Base-by-base conservation (phyloP, 2,113 vertebrate genomes). In the Platichthys flesus region DNA sequence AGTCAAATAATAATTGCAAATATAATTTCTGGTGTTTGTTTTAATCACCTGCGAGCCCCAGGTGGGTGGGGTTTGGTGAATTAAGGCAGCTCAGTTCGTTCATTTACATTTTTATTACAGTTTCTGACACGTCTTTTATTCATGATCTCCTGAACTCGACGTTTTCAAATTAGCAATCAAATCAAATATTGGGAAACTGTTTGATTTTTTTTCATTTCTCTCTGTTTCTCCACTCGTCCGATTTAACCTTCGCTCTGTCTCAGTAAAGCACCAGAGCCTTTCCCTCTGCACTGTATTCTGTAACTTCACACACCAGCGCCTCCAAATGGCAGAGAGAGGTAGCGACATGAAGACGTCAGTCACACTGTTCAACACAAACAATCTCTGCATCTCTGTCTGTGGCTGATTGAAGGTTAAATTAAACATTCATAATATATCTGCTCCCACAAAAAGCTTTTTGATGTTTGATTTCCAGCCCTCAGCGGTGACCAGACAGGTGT, bases 201-300 rank as follows among this genome's bases (percentile, higher is more conserved):
- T 5, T 5, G 45, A 16, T 57, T 14, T 37, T 45, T 2, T 23
- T 5, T 5, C 23, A 8, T 65, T n/a, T 8, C n/a, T 56, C 26
- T 72, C 26, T 75, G 42, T 51, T 28, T 24, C 26, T 72, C 26
- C 72, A 35, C 49, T 28, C 21, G 81, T 88, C 86, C 62, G 78
- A 84, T 88, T 85, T 87, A 86, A 91, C 84, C 86, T 89, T 88
- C 77, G 77, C n/a, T 3, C 79, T 64, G 65, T 59, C 45, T 56
- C 59, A 70, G 18, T 61, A 40, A 61, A 70, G 16, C 40, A 42
- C 35, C 45, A 14, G 69, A 3, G 40, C 12, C n/a, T 40, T 55
- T 45, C 23, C 54, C 64, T 21, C 37, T 8, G 4, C 31, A 16
- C 51, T 56, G 40, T 7, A 31, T 31, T 31, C 28, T 31, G 6